Conservation (phyloP, 2,113 vertebrate genomes). For the Campylorhamphus procurvoides region DNA sequence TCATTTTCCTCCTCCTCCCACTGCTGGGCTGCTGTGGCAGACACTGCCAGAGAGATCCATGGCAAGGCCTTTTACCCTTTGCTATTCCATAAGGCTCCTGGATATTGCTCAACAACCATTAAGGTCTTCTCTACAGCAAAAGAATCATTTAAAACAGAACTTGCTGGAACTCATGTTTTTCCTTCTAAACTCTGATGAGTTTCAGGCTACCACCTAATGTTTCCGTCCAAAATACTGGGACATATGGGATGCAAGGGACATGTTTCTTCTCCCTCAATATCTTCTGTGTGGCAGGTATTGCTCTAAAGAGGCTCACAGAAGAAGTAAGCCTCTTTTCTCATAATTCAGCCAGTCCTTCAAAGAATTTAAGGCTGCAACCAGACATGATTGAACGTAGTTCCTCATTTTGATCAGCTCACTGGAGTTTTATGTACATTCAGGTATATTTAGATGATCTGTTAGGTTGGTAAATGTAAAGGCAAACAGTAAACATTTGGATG, state of each 20-base stretch:
- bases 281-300: neutral
- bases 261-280: neutral
- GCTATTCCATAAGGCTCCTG: neutral
- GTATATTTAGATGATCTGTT: neutral
- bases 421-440: neutral
- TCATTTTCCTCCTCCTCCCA: neutral
- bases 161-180: neutral
- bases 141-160: neutral
- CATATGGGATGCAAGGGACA: neutral
- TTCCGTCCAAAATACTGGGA: neutral
- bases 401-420: neutral
- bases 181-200: neutral
- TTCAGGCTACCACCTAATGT: neutral
- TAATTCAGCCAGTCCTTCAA: neutral
- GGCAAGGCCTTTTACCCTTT: neutral
- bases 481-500: neutral
- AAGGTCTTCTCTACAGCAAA: neutral
- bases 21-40: neutral
- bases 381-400: neutral
- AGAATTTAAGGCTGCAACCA: neutral
- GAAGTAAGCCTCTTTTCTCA: neutral
- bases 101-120: neutral
- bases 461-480: neutral
- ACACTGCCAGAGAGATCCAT: neutral
- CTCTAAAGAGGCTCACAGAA: neutral